Percentiles rank a stretch among this genome's conserved stretches.
phyloP scores from a whole-genome alignment of 2,113 vertebrate genomes.

The Scomber scombrus region DNA sequence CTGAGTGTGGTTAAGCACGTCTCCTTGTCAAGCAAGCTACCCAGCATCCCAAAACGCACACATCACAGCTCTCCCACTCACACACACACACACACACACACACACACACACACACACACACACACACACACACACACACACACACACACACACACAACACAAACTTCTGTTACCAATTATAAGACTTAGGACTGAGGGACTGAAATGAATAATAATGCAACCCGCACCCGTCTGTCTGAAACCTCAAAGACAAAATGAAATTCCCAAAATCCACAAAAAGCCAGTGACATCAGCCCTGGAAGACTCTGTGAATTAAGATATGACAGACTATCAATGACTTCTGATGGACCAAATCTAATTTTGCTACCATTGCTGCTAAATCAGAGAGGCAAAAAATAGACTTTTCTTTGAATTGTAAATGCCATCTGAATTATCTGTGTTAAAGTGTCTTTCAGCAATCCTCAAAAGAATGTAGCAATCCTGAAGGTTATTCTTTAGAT shows the following conservation, averaged over 20 bases:
- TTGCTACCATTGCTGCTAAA: slow-evolving; percentile 22
- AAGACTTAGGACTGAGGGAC: slow-evolving; percentile 71
- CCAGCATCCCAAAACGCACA: slow-evolving; percentile 59
- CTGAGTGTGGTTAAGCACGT: slow-evolving; percentile 69
- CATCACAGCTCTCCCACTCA: slow-evolving; percentile 46
- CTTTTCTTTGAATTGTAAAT: neutral
- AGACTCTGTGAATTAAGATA: slow-evolving; percentile 53
- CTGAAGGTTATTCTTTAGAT: neutral
- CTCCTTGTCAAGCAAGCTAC: slow-evolving; percentile 69
- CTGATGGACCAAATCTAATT: slow-evolving; percentile 46
- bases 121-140: slow-evolving; percentile 4
- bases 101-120: slow-evolving; percentile 42
- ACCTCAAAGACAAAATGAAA: slow-evolving; percentile 81
- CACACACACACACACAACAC: slow-evolving; percentile 47
- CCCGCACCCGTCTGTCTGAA: slow-evolving; percentile 70
- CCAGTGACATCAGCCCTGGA: slow-evolving; percentile 75
- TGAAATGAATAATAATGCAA: slow-evolving; percentile 80
- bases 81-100: slow-evolving; percentile 8
- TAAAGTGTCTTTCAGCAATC: slow-evolving; percentile 13
- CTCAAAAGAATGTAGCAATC: neutral
- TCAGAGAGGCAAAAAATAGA: neutral
- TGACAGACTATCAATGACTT: slow-evolving; percentile 34
- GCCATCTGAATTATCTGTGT: neutral
- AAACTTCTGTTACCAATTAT: slow-evolving; percentile 82
- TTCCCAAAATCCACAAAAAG: slow-evolving; percentile 72